These are phyloP conservation scores for Crypturellus undulatus DNA, from an alignment of 2,113 vertebrate genomes.

Conservation along the genomic window DNA sequence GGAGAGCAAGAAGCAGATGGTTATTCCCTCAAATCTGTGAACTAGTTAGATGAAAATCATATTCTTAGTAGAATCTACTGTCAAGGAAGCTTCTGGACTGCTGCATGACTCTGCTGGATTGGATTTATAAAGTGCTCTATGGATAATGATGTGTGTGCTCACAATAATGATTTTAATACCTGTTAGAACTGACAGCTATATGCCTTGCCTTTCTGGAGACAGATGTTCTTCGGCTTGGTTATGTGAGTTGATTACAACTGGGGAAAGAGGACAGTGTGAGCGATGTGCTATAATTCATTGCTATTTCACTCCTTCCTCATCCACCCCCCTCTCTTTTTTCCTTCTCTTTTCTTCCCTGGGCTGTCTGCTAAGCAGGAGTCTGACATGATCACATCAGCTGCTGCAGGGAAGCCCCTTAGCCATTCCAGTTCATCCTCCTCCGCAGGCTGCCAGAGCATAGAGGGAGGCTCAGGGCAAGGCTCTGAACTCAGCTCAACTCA, in stretches of 20 bases:
- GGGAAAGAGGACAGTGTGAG: neutral
- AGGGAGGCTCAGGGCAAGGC: neutral
- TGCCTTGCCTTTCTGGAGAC: neutral
- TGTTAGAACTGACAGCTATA: slow-evolving; percentile 33
- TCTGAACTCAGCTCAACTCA: neutral
- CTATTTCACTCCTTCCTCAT: neutral
- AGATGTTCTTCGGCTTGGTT: slow-evolving; percentile 29
- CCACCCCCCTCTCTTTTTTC: neutral
- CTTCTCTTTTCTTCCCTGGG: neutral
- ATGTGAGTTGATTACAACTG: slow-evolving; percentile 11
- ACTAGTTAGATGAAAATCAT: slow-evolving; percentile 39
- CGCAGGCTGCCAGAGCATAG: neutral
- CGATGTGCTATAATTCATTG: neutral
- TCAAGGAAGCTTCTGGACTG: slow-evolving; percentile 15
- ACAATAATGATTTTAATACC: slow-evolving; percentile 32
- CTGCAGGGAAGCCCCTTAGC: slow-evolving; percentile 55
- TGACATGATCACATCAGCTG: neutral
- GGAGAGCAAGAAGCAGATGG: slow-evolving; percentile 21
- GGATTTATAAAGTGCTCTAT: slow-evolving; percentile 39
- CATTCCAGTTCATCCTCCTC: slow-evolving; percentile 13
- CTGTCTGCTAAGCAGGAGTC: slow-evolving; percentile 20
- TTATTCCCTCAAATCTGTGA: slow-evolving; percentile 21
- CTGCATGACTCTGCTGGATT: slow-evolving; percentile 3
- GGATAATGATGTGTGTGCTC: slow-evolving; percentile 25
- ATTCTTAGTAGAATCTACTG: slow-evolving; percentile 36